Evolutionary conservation across 1,140 invertebrate species (phyloP).

Genomic region (Bradynema listronoti): DNA sequence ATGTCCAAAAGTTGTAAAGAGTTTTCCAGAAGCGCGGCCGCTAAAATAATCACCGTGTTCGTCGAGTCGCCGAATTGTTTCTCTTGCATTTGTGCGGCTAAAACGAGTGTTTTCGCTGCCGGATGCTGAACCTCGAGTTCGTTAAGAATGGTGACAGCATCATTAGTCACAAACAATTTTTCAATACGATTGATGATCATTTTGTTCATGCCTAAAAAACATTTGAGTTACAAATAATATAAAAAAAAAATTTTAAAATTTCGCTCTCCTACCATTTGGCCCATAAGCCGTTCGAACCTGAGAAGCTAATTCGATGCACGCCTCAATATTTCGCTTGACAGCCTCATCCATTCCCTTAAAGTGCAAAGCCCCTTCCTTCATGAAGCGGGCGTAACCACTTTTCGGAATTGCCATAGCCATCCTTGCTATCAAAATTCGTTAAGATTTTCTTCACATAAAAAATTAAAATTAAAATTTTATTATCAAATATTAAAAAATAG

Average conservation of each 20-base stretch:
- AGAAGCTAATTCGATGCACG: slow-evolving; percentile 87
- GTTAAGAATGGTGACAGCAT: slow-evolving; percentile 92
- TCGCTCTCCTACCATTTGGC: slow-evolving; percentile 65
- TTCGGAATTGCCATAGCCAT: slow-evolving; percentile 56
- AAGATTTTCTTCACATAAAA: too few species aligned
- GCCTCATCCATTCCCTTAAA: slow-evolving; percentile 94
- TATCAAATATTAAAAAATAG: too few species aligned
- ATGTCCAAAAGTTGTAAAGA: slow-evolving; percentile 84
- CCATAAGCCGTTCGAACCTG: slow-evolving; percentile 90
- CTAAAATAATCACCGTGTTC: slow-evolving; percentile 91
- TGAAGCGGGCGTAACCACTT: slow-evolving; percentile 53
- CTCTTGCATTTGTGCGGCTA: slow-evolving; percentile 95
- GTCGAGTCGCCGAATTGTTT: slow-evolving; percentile 97
- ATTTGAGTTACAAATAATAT: neutral
- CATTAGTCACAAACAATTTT: slow-evolving; percentile 96
- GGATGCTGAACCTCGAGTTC: slow-evolving; percentile 95
- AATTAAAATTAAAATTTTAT: too few species aligned
- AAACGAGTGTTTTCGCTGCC: slow-evolving; percentile 89
- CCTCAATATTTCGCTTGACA: slow-evolving; percentile 85
- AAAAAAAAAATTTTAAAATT: slow-evolving; percentile 18
- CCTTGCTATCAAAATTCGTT: too few species aligned
- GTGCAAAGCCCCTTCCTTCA: slow-evolving; percentile 67
- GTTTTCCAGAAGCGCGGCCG: slow-evolving; percentile 80
- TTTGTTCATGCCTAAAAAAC: slow-evolving; percentile 85
- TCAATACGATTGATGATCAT: slow-evolving; percentile 99